These are phyloP conservation scores for Drosophila kikkawai DNA, from an alignment of 1,140 invertebrate species.

Conservation along the genomic window DNA sequence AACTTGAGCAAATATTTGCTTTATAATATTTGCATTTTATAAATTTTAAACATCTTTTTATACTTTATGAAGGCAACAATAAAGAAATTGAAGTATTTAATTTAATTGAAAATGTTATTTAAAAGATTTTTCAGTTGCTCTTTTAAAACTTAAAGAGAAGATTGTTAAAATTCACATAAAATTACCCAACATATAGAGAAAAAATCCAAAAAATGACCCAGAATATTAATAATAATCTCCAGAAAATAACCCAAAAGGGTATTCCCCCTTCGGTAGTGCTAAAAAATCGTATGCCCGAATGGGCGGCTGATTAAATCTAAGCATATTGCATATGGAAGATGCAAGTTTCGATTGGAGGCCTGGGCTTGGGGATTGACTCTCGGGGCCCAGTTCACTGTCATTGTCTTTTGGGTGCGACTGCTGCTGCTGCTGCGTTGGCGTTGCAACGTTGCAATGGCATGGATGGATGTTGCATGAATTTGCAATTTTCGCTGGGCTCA, in stretches of 20 bases:
- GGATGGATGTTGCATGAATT: constrained; percentile 32
- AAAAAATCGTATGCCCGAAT: neutral
- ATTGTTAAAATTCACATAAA: neutral
- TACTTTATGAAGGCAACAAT: neutral
- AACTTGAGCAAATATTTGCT: neutral
- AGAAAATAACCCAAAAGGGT: neutral
- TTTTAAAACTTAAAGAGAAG: neutral
- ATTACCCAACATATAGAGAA: neutral
- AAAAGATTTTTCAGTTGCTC: neutral
- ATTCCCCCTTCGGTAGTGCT: neutral
- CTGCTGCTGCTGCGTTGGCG: constrained; percentile 29
- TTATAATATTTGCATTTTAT: neutral
- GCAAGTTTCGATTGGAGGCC: constrained; percentile 15
- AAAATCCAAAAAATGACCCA: neutral
- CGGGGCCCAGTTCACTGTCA: constrained; percentile 55
- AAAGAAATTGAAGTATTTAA: neutral
- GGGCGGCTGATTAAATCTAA: constrained; percentile 21
- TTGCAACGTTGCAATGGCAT: constrained; percentile 18
- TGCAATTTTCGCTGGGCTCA: constrained; percentile 18
- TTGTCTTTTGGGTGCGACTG: constrained; percentile 42
- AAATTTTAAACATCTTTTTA: neutral
- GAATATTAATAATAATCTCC: neutral
- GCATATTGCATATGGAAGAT: constrained; percentile 18
- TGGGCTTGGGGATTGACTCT: constrained; percentile 1
- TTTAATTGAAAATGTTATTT: neutral